phyloP scores from a whole-genome alignment of 1,140 invertebrate species.

The Cotesia typhae region DNA sequence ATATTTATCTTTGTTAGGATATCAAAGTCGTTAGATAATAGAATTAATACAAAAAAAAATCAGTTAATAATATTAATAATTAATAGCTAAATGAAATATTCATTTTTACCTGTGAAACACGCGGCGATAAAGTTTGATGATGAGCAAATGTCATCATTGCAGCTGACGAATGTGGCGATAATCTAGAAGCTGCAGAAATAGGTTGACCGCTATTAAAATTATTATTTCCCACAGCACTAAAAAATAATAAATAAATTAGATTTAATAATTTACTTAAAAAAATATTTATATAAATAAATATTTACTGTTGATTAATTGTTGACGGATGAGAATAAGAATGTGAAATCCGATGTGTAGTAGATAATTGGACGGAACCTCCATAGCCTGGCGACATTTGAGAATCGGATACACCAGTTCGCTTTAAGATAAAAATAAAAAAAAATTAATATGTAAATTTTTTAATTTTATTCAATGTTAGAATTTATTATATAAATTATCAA shows the following conservation, averaged over 20 bases:
- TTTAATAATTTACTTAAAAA: neutral
- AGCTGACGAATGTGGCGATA: conserved; percentile 63
- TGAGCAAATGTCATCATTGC: conserved; percentile 61
- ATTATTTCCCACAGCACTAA: conserved; percentile 59
- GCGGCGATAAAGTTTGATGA: conserved; percentile 62
- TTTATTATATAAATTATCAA: neutral
- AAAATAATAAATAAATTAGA: conserved; percentile 24
- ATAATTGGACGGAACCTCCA: conserved; percentile 65
- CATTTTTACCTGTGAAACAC: conserved; percentile 57
- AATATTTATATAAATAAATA: conserved; percentile 33
- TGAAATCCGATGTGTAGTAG: conserved; percentile 62
- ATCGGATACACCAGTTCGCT: conserved; percentile 76
- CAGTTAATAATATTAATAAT: too few species aligned
- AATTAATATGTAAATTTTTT: neutral
- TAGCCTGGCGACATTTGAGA: conserved; percentile 77
- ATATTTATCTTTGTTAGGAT: too few species aligned
- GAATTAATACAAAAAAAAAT: too few species aligned
- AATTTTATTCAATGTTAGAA: too few species aligned
- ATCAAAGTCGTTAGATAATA: too few species aligned
- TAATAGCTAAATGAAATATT: too few species aligned
- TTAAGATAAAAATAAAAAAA: conserved; percentile 48
- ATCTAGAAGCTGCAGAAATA: conserved; percentile 56
- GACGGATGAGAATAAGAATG: conserved; percentile 63
- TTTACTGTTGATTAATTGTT: conserved; percentile 63
- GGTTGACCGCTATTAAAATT: conserved; percentile 63